Evolutionary conservation across 1,140 invertebrate species (phyloP).

Genomic region (Bombus turneri): DNA sequence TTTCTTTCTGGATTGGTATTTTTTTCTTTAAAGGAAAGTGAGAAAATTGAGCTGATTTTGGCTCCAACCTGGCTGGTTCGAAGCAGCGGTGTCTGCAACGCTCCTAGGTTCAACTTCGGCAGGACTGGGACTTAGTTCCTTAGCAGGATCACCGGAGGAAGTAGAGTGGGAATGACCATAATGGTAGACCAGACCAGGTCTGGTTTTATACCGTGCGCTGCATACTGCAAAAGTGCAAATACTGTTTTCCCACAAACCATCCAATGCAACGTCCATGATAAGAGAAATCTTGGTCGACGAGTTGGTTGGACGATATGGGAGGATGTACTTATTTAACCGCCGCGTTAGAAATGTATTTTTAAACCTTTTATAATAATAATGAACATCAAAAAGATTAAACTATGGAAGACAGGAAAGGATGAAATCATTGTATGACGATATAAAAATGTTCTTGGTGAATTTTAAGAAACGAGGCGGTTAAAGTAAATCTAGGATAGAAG

Average conservation of each 20-base stretch:
- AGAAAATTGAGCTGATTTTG: constrained; percentile 82
- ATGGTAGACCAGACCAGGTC: constrained; percentile 98
- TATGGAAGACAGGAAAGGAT: not conserved
- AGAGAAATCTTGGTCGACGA: constrained; percentile 69
- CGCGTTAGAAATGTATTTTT: not conserved
- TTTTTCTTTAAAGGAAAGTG: constrained; percentile 63
- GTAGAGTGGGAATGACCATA: constrained; percentile 95
- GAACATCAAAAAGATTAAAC: not conserved
- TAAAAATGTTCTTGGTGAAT: not conserved
- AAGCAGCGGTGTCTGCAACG: constrained; percentile 82
- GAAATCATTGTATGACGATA: not conserved
- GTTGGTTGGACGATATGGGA: constrained; percentile 44
- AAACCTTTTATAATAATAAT: not conserved
- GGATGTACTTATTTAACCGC: constrained; percentile 39
- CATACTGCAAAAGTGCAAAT: constrained; percentile 91
- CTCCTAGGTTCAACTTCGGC: constrained; percentile 82
- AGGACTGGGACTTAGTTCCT: constrained; percentile 83
- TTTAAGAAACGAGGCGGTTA: constrained; percentile 32
- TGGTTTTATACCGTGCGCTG: constrained; percentile 98
- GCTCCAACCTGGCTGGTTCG: constrained; percentile 83
- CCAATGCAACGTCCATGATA: constrained; percentile 80
- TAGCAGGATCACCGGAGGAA: constrained; percentile 83
- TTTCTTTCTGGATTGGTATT: not conserved
- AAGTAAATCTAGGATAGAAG: constrained; percentile 44
- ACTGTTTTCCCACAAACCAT: constrained; percentile 83